Evolutionary conservation across 2,888 invertebrate species (phyloP).

Genomic region (Arctia plantaginis): DNA sequence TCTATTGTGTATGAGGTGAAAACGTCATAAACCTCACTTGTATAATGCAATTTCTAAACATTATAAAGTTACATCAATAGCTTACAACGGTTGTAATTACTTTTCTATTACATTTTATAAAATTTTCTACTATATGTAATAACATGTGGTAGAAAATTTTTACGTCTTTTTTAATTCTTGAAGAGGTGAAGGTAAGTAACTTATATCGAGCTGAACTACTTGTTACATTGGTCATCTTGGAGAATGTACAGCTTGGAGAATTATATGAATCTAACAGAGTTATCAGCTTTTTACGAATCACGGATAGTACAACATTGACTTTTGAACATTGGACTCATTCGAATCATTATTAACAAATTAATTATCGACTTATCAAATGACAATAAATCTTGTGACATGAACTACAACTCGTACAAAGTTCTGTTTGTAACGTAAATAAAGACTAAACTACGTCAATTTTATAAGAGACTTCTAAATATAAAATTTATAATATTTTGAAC

Average conservation of each 20-base stretch:
- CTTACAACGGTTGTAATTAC: too few relatives aligned
- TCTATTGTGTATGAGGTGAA: background rate
- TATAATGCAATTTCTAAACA: background rate
- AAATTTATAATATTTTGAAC: too few relatives aligned
- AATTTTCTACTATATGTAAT: too few relatives aligned
- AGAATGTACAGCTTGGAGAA: too few relatives aligned
- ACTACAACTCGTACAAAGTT: background rate
- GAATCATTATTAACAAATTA: slow-evolving; percentile 1
- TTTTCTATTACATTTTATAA: too few relatives aligned
- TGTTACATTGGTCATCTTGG: too few relatives aligned
- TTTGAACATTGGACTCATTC: slow-evolving; percentile 9
- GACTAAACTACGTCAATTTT: background rate
- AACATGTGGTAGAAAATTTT: background rate
- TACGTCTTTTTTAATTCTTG: too few relatives aligned
- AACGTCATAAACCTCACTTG: background rate
- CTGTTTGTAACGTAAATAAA: background rate
- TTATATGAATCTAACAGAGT: background rate
- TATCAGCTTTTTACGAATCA: background rate
- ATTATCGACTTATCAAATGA: slow-evolving; percentile 5
- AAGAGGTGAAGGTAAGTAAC: too few relatives aligned
- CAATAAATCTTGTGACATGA: background rate
- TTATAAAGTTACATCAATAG: background rate
- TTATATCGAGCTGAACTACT: too few relatives aligned
- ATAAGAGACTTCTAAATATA: background rate
- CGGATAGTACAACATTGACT: background rate